These are phyloP conservation scores for Melolontha melolontha DNA, from an alignment of 2,888 invertebrate genomes.

Conservation along the genomic window DNA sequence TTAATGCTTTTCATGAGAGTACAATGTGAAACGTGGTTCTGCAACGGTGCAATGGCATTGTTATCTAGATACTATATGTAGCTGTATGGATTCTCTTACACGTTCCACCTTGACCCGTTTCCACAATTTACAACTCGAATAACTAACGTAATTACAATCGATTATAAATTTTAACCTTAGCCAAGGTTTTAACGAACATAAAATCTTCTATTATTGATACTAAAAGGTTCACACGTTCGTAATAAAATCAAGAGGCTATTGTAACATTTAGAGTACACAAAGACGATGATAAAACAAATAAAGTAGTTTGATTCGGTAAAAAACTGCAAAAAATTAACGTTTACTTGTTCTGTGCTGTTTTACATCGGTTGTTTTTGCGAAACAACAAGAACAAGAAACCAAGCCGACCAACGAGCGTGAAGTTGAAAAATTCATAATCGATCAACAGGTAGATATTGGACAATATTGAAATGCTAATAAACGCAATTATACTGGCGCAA, in stretches of 20 bases:
- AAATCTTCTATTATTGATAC: not conserved
- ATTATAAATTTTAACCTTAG: conserved; percentile 10
- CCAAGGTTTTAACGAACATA: not conserved
- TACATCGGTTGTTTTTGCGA: no score
- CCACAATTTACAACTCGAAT: not conserved
- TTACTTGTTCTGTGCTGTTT: conserved; percentile 4
- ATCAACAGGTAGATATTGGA: no score
- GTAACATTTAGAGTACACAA: no score
- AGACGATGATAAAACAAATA: no score
- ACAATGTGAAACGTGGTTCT: not conserved
- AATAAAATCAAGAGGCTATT: no score
- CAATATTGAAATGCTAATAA: no score
- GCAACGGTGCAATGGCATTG: conserved; percentile 10
- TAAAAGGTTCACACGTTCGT: not conserved
- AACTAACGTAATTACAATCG: conserved; percentile 15
- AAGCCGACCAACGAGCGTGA: no score
- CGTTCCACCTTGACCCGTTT: conserved; percentile 16
- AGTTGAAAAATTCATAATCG: no score
- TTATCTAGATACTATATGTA: not conserved
- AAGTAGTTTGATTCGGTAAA: no score
- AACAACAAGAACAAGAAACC: no score
- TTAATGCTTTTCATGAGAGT: no score
- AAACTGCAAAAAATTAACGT: not conserved
- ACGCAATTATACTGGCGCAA: no score
- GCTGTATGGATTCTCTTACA: conserved; percentile 1